These are phyloP conservation scores for Pteronura brasiliensis DNA, from an alignment of 2,113 vertebrate genomes.

Conservation along the genomic window DNA sequence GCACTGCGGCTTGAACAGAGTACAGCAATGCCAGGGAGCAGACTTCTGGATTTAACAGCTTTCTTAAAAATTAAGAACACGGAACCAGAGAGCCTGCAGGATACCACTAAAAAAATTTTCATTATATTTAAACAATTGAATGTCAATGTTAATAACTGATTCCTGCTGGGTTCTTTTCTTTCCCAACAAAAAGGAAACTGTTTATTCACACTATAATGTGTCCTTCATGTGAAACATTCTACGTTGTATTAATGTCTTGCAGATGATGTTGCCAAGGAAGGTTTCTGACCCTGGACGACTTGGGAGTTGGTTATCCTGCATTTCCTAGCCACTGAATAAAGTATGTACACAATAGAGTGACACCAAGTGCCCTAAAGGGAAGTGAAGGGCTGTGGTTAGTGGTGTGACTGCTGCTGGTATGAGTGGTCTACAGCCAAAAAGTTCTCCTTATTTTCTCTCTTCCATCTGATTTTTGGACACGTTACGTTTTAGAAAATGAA, in stretches of 20 bases:
- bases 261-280: constrained; percentile 29
- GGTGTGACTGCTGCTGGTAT: neutral
- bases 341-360: neutral
- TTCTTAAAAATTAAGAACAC: constrained; percentile 60
- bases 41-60: constrained; percentile 47
- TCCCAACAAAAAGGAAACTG: constrained; percentile 45
- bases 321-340: neutral
- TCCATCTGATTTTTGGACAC: neutral
- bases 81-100: constrained; percentile 17
- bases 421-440: neutral
- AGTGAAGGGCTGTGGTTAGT: neutral
- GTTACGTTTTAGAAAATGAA: neutral
- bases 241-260: constrained; percentile 7
- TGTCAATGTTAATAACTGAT: constrained; percentile 39
- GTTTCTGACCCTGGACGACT: constrained; percentile 27
- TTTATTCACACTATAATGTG: constrained; percentile 28
- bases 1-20: neutral
- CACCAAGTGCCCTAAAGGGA: neutral
- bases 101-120: constrained; percentile 23
- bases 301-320: neutral
- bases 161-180: constrained; percentile 45
- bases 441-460: neutral
- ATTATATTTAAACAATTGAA: constrained; percentile 58
- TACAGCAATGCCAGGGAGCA: neutral
- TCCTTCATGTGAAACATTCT: constrained; percentile 24